Percentiles rank a stretch among this genome's conserved stretches.
Evolutionary conservation across 2,888 invertebrate species (phyloP).

Genomic region (Meteorus colon): DNA sequence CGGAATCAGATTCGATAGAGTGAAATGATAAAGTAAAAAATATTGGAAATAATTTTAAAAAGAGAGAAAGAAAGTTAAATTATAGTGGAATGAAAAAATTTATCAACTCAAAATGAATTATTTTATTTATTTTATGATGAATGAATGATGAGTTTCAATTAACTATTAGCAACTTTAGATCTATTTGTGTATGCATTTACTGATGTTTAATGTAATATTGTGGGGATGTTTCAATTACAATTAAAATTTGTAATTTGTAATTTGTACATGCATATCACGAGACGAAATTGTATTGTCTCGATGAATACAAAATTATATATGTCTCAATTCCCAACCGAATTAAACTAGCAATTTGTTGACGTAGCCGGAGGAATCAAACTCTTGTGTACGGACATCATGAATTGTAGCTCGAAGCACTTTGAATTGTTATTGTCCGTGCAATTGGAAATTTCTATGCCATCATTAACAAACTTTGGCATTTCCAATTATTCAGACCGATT

Average conservation of each 20-base stretch:
- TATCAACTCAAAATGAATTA: too few relatives aligned
- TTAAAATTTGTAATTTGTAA: background rate
- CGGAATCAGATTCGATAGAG: conserved; percentile 37
- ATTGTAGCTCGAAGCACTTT: background rate
- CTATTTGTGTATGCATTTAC: too few relatives aligned
- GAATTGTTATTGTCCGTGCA: conserved; percentile 31
- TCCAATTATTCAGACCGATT: conserved; percentile 31
- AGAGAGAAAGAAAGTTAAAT: background rate
- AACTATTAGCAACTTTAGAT: too few relatives aligned
- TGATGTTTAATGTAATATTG: too few relatives aligned
- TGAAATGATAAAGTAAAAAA: conserved; percentile 26
- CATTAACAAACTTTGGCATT: conserved; percentile 37
- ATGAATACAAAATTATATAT: conserved; percentile 35
- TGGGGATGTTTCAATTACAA: background rate
- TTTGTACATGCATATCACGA: conserved; percentile 19
- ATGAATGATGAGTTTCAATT: too few relatives aligned
- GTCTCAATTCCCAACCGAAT: conserved; percentile 39
- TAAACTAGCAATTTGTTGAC: conserved; percentile 44
- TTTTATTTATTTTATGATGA: too few relatives aligned
- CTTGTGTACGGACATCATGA: conserved; percentile 10
- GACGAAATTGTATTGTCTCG: conserved; percentile 12
- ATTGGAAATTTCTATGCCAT: conserved; percentile 42
- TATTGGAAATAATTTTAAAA: background rate
- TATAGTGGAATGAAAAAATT: background rate
- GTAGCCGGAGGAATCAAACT: conserved; percentile 34